A percentile compares a stretch with the other conserved stretches of the same genome.
These are phyloP conservation scores for Leptothorax acervorum DNA, from an alignment of 2,888 invertebrate species.

Conservation along the genomic window DNA sequence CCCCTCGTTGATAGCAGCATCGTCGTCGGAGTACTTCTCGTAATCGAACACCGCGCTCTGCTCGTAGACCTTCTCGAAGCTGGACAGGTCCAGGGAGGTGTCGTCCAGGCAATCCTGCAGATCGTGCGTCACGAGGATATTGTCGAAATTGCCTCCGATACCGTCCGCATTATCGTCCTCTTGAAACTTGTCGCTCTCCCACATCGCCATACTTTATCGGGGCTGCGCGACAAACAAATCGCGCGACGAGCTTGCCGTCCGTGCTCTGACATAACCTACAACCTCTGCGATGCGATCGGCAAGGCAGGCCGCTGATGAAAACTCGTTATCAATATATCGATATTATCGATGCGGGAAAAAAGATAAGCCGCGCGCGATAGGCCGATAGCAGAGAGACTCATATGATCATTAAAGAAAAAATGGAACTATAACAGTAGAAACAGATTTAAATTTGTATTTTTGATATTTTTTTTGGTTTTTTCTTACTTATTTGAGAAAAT, in stretches of 20 bases:
- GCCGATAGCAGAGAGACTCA: too few species aligned
- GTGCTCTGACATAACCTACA: conserved; percentile 9
- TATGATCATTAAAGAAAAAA: too few species aligned
- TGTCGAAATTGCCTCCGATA: conserved; percentile 82
- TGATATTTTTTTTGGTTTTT: too few species aligned
- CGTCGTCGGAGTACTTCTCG: conserved; percentile 83
- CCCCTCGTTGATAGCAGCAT: conserved; percentile 85
- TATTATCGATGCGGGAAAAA: neutral
- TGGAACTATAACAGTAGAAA: too few species aligned
- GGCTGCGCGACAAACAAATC: conserved; percentile 76
- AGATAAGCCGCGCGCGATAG: too few species aligned
- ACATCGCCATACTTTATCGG: conserved; percentile 85
- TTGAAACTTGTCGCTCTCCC: conserved; percentile 82
- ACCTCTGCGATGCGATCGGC: neutral
- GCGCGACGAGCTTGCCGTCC: conserved; percentile 27
- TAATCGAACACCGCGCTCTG: conserved; percentile 83
- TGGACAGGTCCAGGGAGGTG: conserved; percentile 83
- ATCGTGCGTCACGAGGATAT: conserved; percentile 86
- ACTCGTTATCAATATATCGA: neutral
- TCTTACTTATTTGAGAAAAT: too few species aligned
- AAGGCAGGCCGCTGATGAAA: neutral
- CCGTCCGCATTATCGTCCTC: conserved; percentile 77
- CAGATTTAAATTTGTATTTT: too few species aligned
- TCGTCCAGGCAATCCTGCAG: conserved; percentile 87
- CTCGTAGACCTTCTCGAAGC: conserved; percentile 86